Evolutionary conservation across 2,113 vertebrate genomes (phyloP).

Genomic region (Paracanthobrama guichenoti): DNA sequence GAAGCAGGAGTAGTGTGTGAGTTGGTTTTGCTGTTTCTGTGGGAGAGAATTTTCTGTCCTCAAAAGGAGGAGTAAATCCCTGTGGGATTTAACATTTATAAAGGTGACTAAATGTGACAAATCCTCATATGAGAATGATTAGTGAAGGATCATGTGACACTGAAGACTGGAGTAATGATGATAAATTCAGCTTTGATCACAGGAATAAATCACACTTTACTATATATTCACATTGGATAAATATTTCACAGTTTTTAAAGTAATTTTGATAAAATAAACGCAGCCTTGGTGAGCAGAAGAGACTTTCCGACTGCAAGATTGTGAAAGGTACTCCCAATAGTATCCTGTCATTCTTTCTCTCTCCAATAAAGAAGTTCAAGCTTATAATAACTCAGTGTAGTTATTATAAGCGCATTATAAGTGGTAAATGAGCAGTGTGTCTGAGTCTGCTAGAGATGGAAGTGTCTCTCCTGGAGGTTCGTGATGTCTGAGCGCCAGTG

Average conservation of each 20-base stretch:
- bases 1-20: neutral
- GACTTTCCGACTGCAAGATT: neutral
- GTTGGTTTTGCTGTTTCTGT: neutral
- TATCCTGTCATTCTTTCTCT: neutral
- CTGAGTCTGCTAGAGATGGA: conserved; percentile 17
- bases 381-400: neutral
- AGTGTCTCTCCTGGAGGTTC: conserved; percentile 24
- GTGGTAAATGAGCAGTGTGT: neutral
- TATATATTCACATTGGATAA: neutral
- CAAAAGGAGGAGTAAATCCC: neutral
- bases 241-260: neutral
- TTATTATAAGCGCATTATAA: conserved; percentile 13
- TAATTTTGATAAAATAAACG: neutral
- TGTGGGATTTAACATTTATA: neutral
- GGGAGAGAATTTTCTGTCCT: neutral
- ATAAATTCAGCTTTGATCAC: neutral
- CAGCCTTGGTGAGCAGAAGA: neutral
- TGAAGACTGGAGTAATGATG: neutral
- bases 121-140: neutral
- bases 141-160: neutral
- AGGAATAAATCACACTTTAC: neutral
- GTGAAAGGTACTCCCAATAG: neutral
- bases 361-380: neutral
- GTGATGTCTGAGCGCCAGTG: neutral
- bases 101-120: neutral